phyloP scores from a whole-genome alignment of 1,140 invertebrate species.

The Metopolophium dirhodum region DNA sequence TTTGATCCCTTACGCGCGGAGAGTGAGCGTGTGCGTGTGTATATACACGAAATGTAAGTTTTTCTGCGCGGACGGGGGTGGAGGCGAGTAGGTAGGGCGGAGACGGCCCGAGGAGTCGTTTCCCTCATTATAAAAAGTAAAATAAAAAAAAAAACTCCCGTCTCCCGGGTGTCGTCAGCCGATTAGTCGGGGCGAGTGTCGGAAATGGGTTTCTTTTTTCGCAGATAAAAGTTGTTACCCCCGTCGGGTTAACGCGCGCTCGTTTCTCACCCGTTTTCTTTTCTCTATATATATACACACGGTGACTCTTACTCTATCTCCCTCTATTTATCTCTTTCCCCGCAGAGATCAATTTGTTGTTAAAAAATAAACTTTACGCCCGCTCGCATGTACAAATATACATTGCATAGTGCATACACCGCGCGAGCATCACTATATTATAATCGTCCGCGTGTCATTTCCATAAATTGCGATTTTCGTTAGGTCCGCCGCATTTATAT shows the following conservation, averaged over 20 bases:
- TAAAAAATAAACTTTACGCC: constrained; percentile 26
- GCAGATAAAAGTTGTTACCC: constrained; percentile 52
- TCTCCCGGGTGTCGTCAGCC: constrained; percentile 56
- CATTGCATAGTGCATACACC: background rate
- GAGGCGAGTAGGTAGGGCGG: background rate
- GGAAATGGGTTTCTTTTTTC: constrained; percentile 52
- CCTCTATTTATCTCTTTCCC: background rate
- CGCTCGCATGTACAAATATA: background rate
- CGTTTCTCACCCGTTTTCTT: background rate
- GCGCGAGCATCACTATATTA: background rate
- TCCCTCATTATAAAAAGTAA: constrained; percentile 56
- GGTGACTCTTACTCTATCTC: background rate
- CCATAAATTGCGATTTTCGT: background rate
- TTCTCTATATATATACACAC: background rate
- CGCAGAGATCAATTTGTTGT: constrained; percentile 46
- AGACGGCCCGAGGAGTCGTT: constrained; percentile 42
- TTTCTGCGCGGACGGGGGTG: background rate
- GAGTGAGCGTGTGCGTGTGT: background rate
- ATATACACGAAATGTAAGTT: constrained; percentile 42
- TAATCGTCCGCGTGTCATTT: background rate
- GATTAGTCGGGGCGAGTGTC: constrained; percentile 49
- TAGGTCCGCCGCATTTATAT: background rate
- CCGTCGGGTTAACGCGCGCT: constrained; percentile 20
- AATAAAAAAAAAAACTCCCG: constrained; percentile 27
- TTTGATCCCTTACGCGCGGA: constrained; percentile 18